A percentile compares a stretch with the other conserved stretches of the same genome.
These are phyloP conservation scores for Bombus picipes DNA, from an alignment of 1,140 invertebrate genomes.

Conservation along the genomic window DNA sequence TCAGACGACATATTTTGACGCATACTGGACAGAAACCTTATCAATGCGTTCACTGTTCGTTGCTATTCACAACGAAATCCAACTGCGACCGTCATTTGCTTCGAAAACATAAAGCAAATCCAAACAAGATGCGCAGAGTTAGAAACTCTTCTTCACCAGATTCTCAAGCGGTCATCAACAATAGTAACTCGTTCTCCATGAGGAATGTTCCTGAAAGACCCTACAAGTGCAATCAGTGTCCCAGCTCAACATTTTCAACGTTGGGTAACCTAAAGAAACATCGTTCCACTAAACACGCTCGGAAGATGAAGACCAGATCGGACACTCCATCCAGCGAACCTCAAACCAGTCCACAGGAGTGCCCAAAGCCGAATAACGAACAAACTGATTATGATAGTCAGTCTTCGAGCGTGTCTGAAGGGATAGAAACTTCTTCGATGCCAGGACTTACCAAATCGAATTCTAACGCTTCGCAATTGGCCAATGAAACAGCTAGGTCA, in stretches of 20 bases:
- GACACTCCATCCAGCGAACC: constrained; percentile 77
- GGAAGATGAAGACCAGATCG: constrained; percentile 72
- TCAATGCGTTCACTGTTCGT: constrained; percentile 94
- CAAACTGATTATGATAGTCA: constrained; percentile 81
- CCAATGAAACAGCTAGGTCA: constrained; percentile 60
- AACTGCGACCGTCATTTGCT: constrained; percentile 97
- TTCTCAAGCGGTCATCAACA: constrained; percentile 66
- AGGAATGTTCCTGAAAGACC: constrained; percentile 90
- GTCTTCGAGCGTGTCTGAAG: constrained; percentile 76
- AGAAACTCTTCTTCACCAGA: constrained; percentile 76
- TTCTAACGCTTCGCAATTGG: constrained; percentile 46
- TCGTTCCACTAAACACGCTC: constrained; percentile 87
- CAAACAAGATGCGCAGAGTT: constrained; percentile 78
- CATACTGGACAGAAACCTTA: constrained; percentile 98
- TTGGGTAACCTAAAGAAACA: constrained; percentile 91
- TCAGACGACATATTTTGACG: constrained; percentile 95
- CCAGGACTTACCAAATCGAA: constrained; percentile 9
- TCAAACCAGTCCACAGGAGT: constrained; percentile 71
- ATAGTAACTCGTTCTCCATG: constrained; percentile 83
- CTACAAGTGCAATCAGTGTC: constrained; percentile 92
- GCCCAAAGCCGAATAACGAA: constrained; percentile 76
- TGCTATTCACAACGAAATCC: constrained; percentile 97
- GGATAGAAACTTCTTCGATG: constrained; percentile 56
- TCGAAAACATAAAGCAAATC: constrained; percentile 91
- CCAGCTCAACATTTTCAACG: constrained; percentile 93